Conservation (phyloP, 2,888 invertebrate genomes). For the Aplocera efformata region DNA sequence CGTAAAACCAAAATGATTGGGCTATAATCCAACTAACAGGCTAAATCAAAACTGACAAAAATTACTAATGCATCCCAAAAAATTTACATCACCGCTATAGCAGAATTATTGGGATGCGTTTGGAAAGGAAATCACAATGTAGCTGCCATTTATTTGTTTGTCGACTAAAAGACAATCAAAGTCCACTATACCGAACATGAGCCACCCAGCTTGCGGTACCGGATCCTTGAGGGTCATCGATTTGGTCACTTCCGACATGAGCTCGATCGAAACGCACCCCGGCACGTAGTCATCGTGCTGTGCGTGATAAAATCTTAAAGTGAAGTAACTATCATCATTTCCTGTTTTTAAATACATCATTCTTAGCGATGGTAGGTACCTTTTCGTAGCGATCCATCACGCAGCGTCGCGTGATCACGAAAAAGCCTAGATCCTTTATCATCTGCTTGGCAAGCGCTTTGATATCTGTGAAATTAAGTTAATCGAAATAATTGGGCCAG, state of each 20-base stretch:
- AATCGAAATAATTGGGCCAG: not conserved
- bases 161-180: too few species aligned
- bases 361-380: slow-evolving; percentile 36
- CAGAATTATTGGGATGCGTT: too few species aligned
- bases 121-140: too few species aligned
- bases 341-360: not conserved
- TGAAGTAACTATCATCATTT: slow-evolving; percentile 7
- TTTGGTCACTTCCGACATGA: slow-evolving; percentile 63
- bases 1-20: too few species aligned
- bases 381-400: slow-evolving; percentile 68
- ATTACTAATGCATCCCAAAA: too few species aligned
- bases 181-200: slow-evolving; percentile 68
- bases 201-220: slow-evolving; percentile 62
- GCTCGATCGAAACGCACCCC: slow-evolving; percentile 51
- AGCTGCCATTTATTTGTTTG: too few species aligned
- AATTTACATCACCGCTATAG: too few species aligned
- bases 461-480: slow-evolving; percentile 42
- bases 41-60: too few species aligned
- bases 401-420: slow-evolving; percentile 62
- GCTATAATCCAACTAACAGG: too few species aligned
- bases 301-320: slow-evolving; percentile 4
- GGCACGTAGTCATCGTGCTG: slow-evolving; percentile 63
- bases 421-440: slow-evolving; percentile 61
- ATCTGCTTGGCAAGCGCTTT: slow-evolving; percentile 50
- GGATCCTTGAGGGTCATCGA: slow-evolving; percentile 50